phyloP scores from a whole-genome alignment of 2,113 vertebrate species.

The Eonycteris spelaea region DNA sequence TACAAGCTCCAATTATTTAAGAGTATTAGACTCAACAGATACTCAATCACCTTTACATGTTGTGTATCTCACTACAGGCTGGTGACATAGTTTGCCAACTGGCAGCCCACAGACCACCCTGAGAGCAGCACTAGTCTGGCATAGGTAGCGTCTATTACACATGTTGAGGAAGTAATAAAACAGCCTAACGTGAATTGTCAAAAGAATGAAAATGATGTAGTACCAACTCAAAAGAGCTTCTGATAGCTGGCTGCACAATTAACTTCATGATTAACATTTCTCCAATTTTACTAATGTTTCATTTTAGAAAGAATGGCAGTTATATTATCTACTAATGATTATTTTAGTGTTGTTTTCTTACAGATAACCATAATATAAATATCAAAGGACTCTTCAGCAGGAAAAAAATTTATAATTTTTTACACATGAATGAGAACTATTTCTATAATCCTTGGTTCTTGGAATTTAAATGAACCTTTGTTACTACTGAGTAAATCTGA shows the following conservation, averaged over 20 bases:
- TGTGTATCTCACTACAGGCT: not conserved
- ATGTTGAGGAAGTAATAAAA: not conserved
- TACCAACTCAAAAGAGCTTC: not conserved
- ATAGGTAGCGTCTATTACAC: not conserved
- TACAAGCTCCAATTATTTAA: not conserved
- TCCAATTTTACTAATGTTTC: not conserved
- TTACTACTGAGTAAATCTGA: not conserved
- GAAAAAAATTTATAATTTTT: not conserved
- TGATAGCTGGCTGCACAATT: not conserved
- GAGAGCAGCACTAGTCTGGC: not conserved
- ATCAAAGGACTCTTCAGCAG: not conserved
- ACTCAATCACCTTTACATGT: not conserved
- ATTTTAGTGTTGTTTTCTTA: not conserved
- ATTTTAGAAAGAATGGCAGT: constrained; percentile 15
- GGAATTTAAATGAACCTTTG: constrained; percentile 35
- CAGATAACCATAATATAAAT: not conserved
- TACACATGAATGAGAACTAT: not conserved
- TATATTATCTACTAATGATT: not conserved
- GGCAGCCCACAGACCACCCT: not conserved
- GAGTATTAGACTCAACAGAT: not conserved
- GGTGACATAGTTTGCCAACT: not conserved
- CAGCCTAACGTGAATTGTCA: not conserved
- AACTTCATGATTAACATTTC: not conserved
- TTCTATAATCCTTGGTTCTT: constrained; percentile 16
- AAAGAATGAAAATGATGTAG: not conserved